A percentile compares a stretch with the other conserved stretches of the same genome.
These are phyloP conservation scores for Martes flavigula DNA, from an alignment of 2,797 vertebrate species.

Conservation along the genomic window DNA sequence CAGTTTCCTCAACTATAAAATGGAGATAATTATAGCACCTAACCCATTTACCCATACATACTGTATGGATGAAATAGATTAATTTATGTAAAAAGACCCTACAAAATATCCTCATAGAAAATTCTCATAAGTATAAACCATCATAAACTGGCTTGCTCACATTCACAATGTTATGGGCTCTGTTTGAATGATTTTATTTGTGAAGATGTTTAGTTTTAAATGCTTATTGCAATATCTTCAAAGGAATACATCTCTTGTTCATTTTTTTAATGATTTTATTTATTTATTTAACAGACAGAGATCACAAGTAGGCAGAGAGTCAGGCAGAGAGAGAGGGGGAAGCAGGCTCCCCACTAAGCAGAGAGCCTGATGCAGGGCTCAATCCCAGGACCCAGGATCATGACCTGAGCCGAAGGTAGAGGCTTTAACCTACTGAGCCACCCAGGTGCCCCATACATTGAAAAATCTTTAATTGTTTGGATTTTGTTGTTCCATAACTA, in stretches of 20 bases:
- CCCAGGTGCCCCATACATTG: no score
- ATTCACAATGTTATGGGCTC: neutral
- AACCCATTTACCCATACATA: neutral
- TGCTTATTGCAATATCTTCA: neutral
- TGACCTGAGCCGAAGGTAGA: no score
- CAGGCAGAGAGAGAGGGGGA: no score
- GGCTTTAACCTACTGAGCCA: no score
- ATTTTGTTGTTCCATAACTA: neutral
- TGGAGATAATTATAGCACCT: neutral
- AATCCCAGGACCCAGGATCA: no score
- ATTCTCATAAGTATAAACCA: neutral
- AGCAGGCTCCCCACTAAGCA: no score
- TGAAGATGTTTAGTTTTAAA: neutral
- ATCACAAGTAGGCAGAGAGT: no score
- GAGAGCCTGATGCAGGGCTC: no score
- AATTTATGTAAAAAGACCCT: neutral
- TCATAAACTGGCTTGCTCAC: neutral
- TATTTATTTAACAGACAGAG: no score
- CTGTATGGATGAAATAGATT: neutral
- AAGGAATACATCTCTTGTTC: neutral
- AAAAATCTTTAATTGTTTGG: neutral
- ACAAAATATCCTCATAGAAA: neutral
- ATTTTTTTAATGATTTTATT: no score
- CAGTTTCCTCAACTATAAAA: neutral
- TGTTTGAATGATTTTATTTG: neutral